Conservation (phyloP, 2,888 invertebrate genomes). For the Hirtodrosophila cameraria region DNA sequence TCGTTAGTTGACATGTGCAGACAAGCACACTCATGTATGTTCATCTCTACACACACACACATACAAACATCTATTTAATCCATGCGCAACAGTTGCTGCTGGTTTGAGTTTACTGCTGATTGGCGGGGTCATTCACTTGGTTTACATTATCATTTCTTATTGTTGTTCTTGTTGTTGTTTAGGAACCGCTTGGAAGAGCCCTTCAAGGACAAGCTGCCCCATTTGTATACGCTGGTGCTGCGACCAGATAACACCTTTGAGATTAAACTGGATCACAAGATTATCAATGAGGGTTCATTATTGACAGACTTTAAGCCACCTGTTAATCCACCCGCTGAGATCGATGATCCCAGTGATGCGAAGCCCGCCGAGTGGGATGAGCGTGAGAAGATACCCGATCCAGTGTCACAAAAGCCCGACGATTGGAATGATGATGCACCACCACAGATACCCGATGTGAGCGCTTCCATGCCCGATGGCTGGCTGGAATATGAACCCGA, state of each 20-base stretch:
- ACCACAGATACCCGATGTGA: slow-evolving; percentile 93
- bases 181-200: slow-evolving; percentile 92
- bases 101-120: slow-evolving; percentile 10
- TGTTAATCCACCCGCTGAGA: slow-evolving; percentile 97
- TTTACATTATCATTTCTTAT: slow-evolving; percentile 17
- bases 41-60: background rate
- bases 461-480: slow-evolving; percentile 92
- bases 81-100: slow-evolving; percentile 38
- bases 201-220: slow-evolving; percentile 96
- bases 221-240: slow-evolving; percentile 92
- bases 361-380: slow-evolving; percentile 99
- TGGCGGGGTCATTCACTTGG: slow-evolving; percentile 35
- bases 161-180: slow-evolving; percentile 13
- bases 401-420: slow-evolving; percentile 94
- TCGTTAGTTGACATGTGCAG: slow-evolving; percentile 15
- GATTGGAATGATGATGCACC: slow-evolving; percentile 99
- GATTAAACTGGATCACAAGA: slow-evolving; percentile 92
- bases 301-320: slow-evolving; percentile 96
- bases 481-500: slow-evolving; percentile 97
- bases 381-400: slow-evolving; percentile 95
- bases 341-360: slow-evolving; percentile 94
- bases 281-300: slow-evolving; percentile 93
- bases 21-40: slow-evolving; percentile 31
- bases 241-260: slow-evolving; percentile 92
- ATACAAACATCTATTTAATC: slow-evolving; percentile 33